Conservation (phyloP, 1,140 invertebrate genomes). For the Ectropis grisescens region DNA sequence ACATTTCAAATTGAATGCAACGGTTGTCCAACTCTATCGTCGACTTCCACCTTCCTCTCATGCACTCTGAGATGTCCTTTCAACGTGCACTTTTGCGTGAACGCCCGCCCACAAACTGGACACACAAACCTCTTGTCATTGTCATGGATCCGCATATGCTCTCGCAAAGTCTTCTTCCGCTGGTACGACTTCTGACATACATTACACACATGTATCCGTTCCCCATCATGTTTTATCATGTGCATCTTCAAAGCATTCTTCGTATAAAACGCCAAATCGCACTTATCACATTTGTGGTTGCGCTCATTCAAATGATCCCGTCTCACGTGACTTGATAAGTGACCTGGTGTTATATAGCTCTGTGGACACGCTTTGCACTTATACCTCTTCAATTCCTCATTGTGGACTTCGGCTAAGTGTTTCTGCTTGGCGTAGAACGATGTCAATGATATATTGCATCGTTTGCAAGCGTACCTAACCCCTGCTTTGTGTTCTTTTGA, state of each 20-base stretch:
- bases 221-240: slow-evolving; percentile 79
- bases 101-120: slow-evolving; percentile 75
- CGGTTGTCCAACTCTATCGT: slow-evolving; percentile 9
- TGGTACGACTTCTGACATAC: slow-evolving; percentile 59
- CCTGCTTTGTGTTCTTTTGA: slow-evolving; percentile 50
- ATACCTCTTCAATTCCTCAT: slow-evolving; percentile 47
- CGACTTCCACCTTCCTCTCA: slow-evolving; percentile 33
- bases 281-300: slow-evolving; percentile 61
- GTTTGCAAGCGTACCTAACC: slow-evolving; percentile 12
- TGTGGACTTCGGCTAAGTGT: slow-evolving; percentile 48
- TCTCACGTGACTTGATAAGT: slow-evolving; percentile 42
- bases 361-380: slow-evolving; percentile 53
- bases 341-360: slow-evolving; percentile 46
- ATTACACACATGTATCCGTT: slow-evolving; percentile 51
- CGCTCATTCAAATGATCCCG: slow-evolving; percentile 59
- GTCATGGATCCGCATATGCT: slow-evolving; percentile 79
- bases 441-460: background rate
- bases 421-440: slow-evolving; percentile 19
- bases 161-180: slow-evolving; percentile 68
- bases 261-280: slow-evolving; percentile 56
- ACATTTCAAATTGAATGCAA: slow-evolving; percentile 8
- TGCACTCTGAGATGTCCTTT: slow-evolving; percentile 64
- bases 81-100: slow-evolving; percentile 71
- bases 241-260: slow-evolving; percentile 77
- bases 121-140: slow-evolving; percentile 82